Evolutionary conservation across 2,888 invertebrate genomes (phyloP).

Genomic region (Herminia tarsipennalis): DNA sequence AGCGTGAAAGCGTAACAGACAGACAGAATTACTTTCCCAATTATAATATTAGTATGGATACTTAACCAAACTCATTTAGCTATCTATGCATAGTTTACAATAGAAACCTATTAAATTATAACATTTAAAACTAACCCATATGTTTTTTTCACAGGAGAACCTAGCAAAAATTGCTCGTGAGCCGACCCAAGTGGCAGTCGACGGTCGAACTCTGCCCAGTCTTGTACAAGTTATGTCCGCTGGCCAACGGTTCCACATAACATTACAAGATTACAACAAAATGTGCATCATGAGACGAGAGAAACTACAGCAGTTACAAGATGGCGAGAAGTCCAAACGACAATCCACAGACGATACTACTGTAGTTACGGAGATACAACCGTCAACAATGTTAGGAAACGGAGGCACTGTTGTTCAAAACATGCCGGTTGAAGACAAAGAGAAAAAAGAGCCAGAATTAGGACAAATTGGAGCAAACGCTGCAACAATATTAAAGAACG

Average conservation of each 20-base stretch:
- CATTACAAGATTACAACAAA: slow-evolving; percentile 92
- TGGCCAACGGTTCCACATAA: slow-evolving; percentile 92
- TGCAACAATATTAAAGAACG: slow-evolving; percentile 77
- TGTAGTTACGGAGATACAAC: slow-evolving; percentile 71
- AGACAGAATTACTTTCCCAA: no score
- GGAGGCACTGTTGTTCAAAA: slow-evolving; percentile 71
- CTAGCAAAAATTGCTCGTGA: slow-evolving; percentile 71
- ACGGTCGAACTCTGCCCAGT: slow-evolving; percentile 86
- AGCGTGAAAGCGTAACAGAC: no score
- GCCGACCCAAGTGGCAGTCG: slow-evolving; percentile 85
- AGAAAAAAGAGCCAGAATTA: slow-evolving; percentile 59
- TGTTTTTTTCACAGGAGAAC: slow-evolving; percentile 67
- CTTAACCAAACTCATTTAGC: no score
- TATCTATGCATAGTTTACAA: no score
- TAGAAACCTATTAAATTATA: no score
- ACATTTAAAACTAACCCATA: background rate
- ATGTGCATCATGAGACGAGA: slow-evolving; percentile 90
- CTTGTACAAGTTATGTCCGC: slow-evolving; percentile 91
- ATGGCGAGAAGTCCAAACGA: slow-evolving; percentile 62
- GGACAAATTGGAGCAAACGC: slow-evolving; percentile 65
- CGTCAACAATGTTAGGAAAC: slow-evolving; percentile 71
- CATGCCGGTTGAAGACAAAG: slow-evolving; percentile 52
- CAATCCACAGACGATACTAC: slow-evolving; percentile 54
- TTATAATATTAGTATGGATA: no score
- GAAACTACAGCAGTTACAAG: slow-evolving; percentile 87